Evolutionary conservation across 2,113 vertebrate species (phyloP), one percentile per base, ranked within the genome.

Genomic region (Pseudorasbora parva): DNA sequence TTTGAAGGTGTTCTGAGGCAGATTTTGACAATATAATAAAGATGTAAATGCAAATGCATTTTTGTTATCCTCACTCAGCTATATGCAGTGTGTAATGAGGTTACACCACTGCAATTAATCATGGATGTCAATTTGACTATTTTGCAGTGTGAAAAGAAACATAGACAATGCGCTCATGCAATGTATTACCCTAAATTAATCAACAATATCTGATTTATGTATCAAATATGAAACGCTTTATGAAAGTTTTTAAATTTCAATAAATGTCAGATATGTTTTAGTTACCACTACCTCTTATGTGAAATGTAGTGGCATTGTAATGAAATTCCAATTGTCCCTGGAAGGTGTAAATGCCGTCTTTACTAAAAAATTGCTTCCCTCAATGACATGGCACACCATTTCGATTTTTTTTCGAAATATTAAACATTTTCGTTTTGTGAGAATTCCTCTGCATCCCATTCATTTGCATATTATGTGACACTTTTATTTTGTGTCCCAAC

Each of bases 11-110:
- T 12, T 4, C 41, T 14, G 68, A 45, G 66, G 21, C 66, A n/a
- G 68, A 72, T 45, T 72, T 72, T 72, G 41, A 23, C 68, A 43
- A 45, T 8, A 8, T 72, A 72, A 72, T 72, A 41, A 72, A 72
- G 41, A 72, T 72, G 2, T 72, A 23, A 47, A 45, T 72, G 68
- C 68, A 45, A 8, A 45, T 45, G 37, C 10, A n/a, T 72, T 45
- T 23, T 72, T 2, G n/a, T 72, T 72, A 25, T 45, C 41, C 68
- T 72, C n/a, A 25, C 21, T 72, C 41, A 15, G 68, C 41, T 72
- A 15, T 72, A 72, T 72, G 41, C 68, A 45, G 12, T 64, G 68
- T 72, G 68, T 43, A 45, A 15, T 72, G 41, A 72, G 68, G 41
- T 72, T 72, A 45, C 11, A 11, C 41, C 41, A 41, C 68, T 45